Percentiles rank a stretch among this genome's conserved stretches.
Conservation (phyloP, 2,113 vertebrate genomes). For the Pardalotus punctatus region DNA sequence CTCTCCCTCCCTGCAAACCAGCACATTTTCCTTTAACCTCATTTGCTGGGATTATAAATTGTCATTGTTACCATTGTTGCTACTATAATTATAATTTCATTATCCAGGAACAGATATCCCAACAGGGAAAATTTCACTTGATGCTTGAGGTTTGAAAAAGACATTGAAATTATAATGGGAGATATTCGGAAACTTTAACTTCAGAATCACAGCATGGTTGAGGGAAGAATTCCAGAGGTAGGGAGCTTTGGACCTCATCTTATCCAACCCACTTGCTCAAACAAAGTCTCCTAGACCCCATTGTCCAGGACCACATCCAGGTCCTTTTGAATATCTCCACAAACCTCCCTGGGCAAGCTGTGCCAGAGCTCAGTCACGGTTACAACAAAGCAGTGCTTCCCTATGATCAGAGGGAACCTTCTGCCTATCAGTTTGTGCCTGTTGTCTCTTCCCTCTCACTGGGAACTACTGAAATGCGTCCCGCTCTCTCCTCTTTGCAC, state of each 20-base stretch:
- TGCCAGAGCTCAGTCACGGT: not conserved
- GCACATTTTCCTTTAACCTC: not conserved
- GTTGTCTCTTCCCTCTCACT: not conserved
- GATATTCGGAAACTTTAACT: not conserved
- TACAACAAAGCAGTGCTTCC: not conserved
- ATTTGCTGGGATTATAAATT: not conserved
- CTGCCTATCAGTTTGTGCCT: not conserved
- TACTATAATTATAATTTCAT: not conserved
- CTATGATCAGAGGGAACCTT: not conserved
- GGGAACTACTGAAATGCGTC: not conserved
- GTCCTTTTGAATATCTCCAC: not conserved
- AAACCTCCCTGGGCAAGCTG: not conserved
- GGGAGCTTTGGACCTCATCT: not conserved
- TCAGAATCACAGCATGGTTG: not conserved
- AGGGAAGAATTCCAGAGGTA: not conserved
- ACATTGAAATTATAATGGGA: not conserved
- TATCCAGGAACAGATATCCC: not conserved
- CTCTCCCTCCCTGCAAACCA: not conserved
- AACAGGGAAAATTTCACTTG: not conserved
- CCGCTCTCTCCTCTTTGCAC: accelerated
- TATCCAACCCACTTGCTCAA: not conserved
- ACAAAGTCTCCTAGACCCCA: not conserved
- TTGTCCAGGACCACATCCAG: not conserved
- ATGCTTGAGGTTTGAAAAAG: not conserved
- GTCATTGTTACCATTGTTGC: not conserved